Percentiles rank a stretch among this genome's conserved stretches.
These are phyloP conservation scores for Ibidorhyncha struthersii DNA, from an alignment of 2,113 vertebrate species.

Conservation along the genomic window DNA sequence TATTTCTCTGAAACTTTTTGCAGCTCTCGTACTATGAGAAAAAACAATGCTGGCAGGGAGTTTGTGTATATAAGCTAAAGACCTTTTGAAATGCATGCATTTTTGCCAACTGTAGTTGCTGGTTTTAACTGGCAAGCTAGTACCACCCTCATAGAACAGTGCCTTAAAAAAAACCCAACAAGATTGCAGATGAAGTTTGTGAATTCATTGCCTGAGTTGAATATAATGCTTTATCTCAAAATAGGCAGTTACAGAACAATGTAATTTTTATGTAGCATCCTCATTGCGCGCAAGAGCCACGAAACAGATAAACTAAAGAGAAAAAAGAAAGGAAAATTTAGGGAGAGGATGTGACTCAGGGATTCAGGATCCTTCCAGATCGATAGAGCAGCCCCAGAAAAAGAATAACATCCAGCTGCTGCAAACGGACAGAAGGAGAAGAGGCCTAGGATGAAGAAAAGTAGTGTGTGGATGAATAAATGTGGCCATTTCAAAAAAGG, in stretches of 20 bases:
- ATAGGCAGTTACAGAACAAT: not conserved
- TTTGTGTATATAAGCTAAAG: constrained; percentile 28
- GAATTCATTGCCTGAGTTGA: constrained; percentile 10
- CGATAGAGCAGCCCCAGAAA: not conserved
- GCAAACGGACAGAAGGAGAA: not conserved
- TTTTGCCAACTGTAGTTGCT: constrained; percentile 8
- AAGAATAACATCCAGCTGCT: constrained; percentile 32
- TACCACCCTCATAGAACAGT: constrained; percentile 1
- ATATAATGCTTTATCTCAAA: constrained; percentile 35
- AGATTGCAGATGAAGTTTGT: constrained; percentile 32
- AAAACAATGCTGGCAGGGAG: not conserved
- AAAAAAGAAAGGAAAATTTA: constrained; percentile 38
- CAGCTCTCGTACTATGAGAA: not conserved
- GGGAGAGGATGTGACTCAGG: constrained; percentile 50
- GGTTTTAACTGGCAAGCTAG: not conserved
- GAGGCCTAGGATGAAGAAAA: not conserved
- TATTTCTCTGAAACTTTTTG: not conserved
- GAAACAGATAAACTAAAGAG: constrained; percentile 31
- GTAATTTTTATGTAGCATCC: constrained; percentile 6
- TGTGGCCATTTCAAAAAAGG: not conserved
- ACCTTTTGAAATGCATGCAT: not conserved
- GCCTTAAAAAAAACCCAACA: not conserved
- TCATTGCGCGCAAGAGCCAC: not conserved
- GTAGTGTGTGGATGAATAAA: not conserved
- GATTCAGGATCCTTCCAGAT: constrained; percentile 18